Percentiles rank a stretch among this genome's conserved stretches.
Conservation (phyloP, 2,888 invertebrate species). For the Acrobasis suavella region DNA sequence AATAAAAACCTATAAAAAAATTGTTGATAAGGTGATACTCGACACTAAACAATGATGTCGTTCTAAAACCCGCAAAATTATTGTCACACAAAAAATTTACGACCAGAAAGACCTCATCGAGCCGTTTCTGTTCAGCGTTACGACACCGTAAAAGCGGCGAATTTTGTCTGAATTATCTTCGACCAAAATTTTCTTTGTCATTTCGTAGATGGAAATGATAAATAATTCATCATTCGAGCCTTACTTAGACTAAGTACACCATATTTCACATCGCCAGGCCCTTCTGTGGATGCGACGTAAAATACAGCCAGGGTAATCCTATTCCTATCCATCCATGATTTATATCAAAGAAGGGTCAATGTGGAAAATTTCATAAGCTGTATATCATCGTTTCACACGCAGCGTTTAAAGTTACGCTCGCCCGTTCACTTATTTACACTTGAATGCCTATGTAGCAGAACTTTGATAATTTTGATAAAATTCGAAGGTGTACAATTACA, state of each 20-base stretch:
- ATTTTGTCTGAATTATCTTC: slow-evolving; percentile 47
- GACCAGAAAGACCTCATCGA: slow-evolving; percentile 17
- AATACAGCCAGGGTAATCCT: slow-evolving; percentile 78
- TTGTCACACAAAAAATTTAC: slow-evolving; percentile 19
- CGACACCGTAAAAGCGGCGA: slow-evolving; percentile 40
- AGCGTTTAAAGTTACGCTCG: slow-evolving; percentile 48
- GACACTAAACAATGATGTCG: neutral
- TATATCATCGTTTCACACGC: slow-evolving; percentile 62
- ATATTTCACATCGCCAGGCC: slow-evolving; percentile 72
- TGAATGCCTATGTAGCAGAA: slow-evolving; percentile 17
- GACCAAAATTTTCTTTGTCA: slow-evolving; percentile 58
- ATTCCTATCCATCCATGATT: slow-evolving; percentile 79
- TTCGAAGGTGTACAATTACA: too few species aligned
- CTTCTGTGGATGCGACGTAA: slow-evolving; percentile 75
- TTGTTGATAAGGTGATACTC: neutral
- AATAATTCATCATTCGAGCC: slow-evolving; percentile 77
- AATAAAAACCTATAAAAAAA: too few species aligned
- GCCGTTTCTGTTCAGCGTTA: slow-evolving; percentile 20
- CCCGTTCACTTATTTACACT: slow-evolving; percentile 29
- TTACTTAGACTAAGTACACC: slow-evolving; percentile 77
- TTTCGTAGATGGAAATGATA: slow-evolving; percentile 67
- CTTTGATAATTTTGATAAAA: neutral
- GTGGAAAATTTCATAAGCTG: slow-evolving; percentile 69
- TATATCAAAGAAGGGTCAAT: slow-evolving; percentile 74
- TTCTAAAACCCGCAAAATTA: slow-evolving; percentile 7